Percentiles rank a stretch among this genome's conserved stretches.
phyloP scores from a whole-genome alignment of 1,140 invertebrate species.

The Ylistrum balloti region DNA sequence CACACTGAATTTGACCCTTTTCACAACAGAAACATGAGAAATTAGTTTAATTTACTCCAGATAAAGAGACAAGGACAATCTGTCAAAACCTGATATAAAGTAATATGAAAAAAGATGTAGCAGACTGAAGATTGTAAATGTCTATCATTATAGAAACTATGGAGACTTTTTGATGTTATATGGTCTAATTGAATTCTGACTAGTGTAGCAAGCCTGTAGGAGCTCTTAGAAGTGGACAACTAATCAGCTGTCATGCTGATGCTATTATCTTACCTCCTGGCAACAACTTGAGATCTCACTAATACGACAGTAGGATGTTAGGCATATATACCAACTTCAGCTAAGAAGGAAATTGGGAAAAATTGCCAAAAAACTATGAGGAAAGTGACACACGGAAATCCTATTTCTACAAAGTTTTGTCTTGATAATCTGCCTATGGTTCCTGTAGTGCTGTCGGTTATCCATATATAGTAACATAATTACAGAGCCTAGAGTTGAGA shows the following conservation, averaged over 20 bases:
- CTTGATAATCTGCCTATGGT: background rate
- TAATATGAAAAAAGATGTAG: no score
- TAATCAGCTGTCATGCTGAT: background rate
- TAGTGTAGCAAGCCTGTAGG: background rate
- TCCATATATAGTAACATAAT: slow-evolving; percentile 5
- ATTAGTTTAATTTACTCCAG: no score
- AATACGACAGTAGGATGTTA: background rate
- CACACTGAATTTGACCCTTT: no score
- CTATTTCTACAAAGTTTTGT: background rate
- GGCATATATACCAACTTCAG: background rate
- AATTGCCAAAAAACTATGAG: background rate
- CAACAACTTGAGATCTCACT: background rate
- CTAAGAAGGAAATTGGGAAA: background rate
- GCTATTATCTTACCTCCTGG: background rate
- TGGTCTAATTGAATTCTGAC: background rate
- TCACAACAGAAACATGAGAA: no score
- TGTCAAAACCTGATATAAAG: no score
- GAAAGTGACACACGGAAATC: background rate
- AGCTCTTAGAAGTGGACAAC: background rate
- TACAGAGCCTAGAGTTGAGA: background rate
- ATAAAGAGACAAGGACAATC: no score
- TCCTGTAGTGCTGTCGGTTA: background rate
- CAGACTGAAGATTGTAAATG: background rate
- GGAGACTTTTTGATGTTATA: background rate
- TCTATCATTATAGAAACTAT: background rate